Evolutionary conservation across 2,888 invertebrate genomes (phyloP).

Genomic region (Aricia artaxerxes): DNA sequence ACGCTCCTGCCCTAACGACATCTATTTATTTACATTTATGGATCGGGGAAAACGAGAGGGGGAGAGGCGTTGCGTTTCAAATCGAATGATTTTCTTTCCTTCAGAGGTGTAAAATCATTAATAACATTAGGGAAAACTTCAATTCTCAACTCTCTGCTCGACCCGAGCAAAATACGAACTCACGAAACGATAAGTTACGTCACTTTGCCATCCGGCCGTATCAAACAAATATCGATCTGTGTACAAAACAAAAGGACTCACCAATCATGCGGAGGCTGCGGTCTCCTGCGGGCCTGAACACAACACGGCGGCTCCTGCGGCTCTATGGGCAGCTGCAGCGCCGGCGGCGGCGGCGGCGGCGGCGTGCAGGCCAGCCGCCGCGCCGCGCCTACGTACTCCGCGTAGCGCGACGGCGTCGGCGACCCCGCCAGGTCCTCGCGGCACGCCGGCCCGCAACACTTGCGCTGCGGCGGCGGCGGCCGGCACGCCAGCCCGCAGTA

Average conservation of each 20-base stretch:
- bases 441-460: constrained; percentile 73
- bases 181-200: constrained; percentile 1
- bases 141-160: neutral
- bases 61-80: neutral
- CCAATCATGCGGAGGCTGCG: constrained; percentile 81
- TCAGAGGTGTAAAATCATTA: neutral
- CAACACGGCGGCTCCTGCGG: constrained; percentile 79
- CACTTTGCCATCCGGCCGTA: neutral
- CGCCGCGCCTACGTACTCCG: constrained; percentile 84
- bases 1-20: neutral
- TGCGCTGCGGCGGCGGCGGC: constrained; percentile 66
- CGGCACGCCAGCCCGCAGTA: constrained; percentile 78
- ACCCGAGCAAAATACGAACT: neutral
- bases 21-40: constrained; percentile 6
- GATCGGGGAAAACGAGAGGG: neutral
- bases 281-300: constrained; percentile 78
- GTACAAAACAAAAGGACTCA: constrained; percentile 58
- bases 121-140: neutral
- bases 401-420: constrained; percentile 74
- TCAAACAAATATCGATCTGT: constrained; percentile 19
- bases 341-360: constrained; percentile 74
- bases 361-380: constrained; percentile 79
- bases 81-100: neutral
- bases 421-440: constrained; percentile 70
- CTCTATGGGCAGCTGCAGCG: constrained; percentile 73